phyloP scores from a whole-genome alignment of 1,140 invertebrate species.

The Orchestia grillus region DNA sequence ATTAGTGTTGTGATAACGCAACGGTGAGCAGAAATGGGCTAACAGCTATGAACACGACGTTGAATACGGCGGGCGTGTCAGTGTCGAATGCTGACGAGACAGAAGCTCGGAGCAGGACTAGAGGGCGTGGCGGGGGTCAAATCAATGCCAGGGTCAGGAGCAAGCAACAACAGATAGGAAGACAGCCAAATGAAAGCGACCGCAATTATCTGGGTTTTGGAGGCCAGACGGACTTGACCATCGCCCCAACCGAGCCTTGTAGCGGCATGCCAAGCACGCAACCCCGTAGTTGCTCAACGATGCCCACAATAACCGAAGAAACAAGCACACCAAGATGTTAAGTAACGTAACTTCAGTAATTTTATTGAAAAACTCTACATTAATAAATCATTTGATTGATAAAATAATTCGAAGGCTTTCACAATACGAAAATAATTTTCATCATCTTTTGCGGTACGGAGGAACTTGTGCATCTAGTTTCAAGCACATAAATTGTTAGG shows the following conservation, averaged over 20 bases:
- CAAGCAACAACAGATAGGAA: background rate
- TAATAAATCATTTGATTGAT: background rate
- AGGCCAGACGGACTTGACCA: background rate
- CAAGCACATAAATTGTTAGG: too few relatives aligned
- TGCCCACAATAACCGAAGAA: background rate
- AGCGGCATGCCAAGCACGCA: background rate
- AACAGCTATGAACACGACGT: background rate
- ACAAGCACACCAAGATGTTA: background rate
- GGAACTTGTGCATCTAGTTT: background rate
- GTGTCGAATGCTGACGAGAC: background rate
- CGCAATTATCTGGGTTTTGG: background rate
- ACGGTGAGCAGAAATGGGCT: background rate
- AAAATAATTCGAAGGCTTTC: background rate
- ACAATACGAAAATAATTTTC: background rate
- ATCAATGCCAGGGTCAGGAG: constrained; percentile 27
- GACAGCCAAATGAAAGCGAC: background rate
- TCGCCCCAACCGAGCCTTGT: background rate
- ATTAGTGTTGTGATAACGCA: background rate
- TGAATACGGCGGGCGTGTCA: background rate
- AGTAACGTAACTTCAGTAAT: background rate
- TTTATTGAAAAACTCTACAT: background rate
- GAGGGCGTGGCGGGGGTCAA: background rate
- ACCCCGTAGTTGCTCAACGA: background rate
- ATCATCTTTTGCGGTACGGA: background rate
- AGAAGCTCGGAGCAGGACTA: background rate